phyloP scores from a whole-genome alignment of 2,888 invertebrate genomes.

The Acanthococcus lagerstroemiae region DNA sequence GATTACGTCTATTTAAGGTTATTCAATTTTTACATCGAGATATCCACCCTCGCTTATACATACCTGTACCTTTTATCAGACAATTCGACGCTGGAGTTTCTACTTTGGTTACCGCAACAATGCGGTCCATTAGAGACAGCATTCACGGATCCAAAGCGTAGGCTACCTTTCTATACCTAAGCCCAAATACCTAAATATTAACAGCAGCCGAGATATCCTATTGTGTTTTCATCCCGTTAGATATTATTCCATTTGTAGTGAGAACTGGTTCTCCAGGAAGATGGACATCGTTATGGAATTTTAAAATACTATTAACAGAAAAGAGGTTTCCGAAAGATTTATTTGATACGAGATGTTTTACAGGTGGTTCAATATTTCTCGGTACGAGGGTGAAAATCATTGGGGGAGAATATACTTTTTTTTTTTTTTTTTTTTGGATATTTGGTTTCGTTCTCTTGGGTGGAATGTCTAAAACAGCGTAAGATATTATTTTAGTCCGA shows the following conservation, averaged over 20 bases:
- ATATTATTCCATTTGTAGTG: conserved; percentile 26
- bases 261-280: conserved; percentile 21
- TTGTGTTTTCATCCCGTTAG: conserved; percentile 31
- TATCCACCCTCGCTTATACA: conserved; percentile 21
- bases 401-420: background rate
- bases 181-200: conserved; percentile 28
- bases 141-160: conserved; percentile 11
- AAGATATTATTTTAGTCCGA: no score
- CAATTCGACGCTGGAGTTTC: conserved; percentile 8
- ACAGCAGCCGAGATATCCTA: conserved; percentile 30
- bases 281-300: conserved; percentile 31
- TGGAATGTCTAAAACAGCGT: no score
- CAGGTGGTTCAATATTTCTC: conserved; percentile 25
- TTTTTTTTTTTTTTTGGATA: no score
- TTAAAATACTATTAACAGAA: conserved; percentile 30
- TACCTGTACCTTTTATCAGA: conserved; percentile 8
- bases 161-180: conserved; percentile 5
- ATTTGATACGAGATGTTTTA: conserved; percentile 28
- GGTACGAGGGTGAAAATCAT: background rate
- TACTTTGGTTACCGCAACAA: conserved; percentile 25
- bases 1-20: conserved; percentile 20
- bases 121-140: conserved; percentile 27
- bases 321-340: conserved; percentile 29
- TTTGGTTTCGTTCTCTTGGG: no score
- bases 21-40: conserved; percentile 27